Evolutionary conservation across 2,888 invertebrate species (phyloP).

Genomic region (Erannis defoliaria): DNA sequence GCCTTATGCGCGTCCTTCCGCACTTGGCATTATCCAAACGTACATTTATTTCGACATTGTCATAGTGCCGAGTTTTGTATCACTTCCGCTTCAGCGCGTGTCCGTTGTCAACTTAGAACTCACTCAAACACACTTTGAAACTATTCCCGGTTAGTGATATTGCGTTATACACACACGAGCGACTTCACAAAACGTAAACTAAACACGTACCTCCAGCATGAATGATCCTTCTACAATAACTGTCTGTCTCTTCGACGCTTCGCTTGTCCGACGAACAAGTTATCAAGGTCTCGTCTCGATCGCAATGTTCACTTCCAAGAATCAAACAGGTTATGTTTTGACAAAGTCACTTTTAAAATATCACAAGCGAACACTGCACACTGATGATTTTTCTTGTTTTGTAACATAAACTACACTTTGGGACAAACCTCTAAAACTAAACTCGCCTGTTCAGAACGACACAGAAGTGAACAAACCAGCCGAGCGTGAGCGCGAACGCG

Average conservation of each 20-base stretch:
- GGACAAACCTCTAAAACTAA: constrained; percentile 14
- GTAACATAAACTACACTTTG: constrained; percentile 23
- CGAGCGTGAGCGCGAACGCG: background rate
- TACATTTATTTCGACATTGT: constrained; percentile 76
- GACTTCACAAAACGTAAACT: constrained; percentile 76
- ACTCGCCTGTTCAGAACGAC: constrained; percentile 11
- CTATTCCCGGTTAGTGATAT: constrained; percentile 50
- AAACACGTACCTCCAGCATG: constrained; percentile 86
- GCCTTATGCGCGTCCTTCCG: constrained; percentile 74
- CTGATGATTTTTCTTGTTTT: constrained; percentile 15
- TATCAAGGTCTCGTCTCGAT: constrained; percentile 85
- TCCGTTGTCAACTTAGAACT: constrained; percentile 63
- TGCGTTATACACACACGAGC: constrained; percentile 66
- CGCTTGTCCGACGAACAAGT: constrained; percentile 84
- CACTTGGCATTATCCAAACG: constrained; percentile 70
- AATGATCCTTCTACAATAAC: constrained; percentile 81
- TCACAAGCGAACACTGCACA: constrained; percentile 39
- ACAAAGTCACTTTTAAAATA: constrained; percentile 59
- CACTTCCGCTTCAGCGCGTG: constrained; percentile 68
- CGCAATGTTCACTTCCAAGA: constrained; percentile 80
- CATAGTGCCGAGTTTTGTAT: constrained; percentile 65
- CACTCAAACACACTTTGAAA: constrained; percentile 73
- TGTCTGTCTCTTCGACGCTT: constrained; percentile 81
- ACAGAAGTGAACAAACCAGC: constrained; percentile 13
- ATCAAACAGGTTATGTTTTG: constrained; percentile 76